phyloP scores from a whole-genome alignment of 2,113 vertebrate genomes.

The Scartelaos histophorus region DNA sequence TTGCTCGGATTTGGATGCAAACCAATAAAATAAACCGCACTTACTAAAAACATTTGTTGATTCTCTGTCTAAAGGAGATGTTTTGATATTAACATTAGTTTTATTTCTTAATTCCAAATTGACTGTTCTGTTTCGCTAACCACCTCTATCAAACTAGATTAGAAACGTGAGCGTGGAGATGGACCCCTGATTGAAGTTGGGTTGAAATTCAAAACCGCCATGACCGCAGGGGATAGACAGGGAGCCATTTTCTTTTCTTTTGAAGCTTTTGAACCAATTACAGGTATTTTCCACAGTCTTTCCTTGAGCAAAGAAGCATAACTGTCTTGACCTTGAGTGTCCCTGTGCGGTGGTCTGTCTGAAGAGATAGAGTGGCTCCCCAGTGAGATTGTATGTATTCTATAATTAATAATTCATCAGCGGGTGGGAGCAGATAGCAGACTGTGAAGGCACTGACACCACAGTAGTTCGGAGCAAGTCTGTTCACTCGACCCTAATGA shows the following conservation, averaged over 20 bases:
- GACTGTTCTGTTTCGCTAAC: constrained; percentile 60
- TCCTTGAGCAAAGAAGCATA: constrained; percentile 65
- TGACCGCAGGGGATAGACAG: constrained; percentile 65
- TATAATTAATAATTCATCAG: constrained; percentile 79
- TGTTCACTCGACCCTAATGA: constrained; percentile 54
- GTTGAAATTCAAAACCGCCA: constrained; percentile 72
- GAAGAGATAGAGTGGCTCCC: constrained; percentile 65
- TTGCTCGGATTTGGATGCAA: too few relatives aligned
- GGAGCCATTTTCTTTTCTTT: constrained; percentile 57
- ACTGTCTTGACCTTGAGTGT: constrained; percentile 78
- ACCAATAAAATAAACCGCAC: not conserved
- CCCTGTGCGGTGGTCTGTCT: constrained; percentile 67
- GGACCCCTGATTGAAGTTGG: constrained; percentile 75
- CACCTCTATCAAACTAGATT: constrained; percentile 64
- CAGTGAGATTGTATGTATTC: constrained; percentile 70
- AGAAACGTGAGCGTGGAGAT: constrained; percentile 61
- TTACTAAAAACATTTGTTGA: not conserved
- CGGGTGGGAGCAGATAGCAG: constrained; percentile 68
- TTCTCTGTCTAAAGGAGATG: not conserved
- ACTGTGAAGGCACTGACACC: constrained; percentile 53
- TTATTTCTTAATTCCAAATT: constrained; percentile 41
- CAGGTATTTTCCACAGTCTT: constrained; percentile 69
- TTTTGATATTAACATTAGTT: not conserved
- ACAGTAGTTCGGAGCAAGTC: constrained; percentile 49
- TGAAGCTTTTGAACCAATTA: constrained; percentile 77